Conservation (phyloP, 2,888 invertebrate species). For the Pammene fasciana region DNA sequence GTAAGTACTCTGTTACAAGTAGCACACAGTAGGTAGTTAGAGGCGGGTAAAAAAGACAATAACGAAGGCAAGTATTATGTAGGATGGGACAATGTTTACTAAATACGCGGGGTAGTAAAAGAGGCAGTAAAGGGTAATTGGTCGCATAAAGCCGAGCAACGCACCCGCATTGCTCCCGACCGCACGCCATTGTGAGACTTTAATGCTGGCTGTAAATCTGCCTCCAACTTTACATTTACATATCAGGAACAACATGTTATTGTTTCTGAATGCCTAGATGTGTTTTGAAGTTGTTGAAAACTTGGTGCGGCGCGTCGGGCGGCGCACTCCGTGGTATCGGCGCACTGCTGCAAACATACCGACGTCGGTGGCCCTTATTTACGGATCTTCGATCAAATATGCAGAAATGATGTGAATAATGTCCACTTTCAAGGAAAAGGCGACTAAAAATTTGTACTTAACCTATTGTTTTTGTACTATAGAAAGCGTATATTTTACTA, state of each 20-base stretch:
- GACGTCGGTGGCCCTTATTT: no score
- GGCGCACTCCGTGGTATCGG: no score
- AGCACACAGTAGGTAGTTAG: constrained; percentile 16
- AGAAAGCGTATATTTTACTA: no score
- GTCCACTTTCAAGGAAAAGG: not conserved
- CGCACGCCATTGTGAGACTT: constrained; percentile 59
- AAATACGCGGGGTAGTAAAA: constrained; percentile 56
- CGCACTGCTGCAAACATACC: no score
- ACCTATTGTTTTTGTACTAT: no score
- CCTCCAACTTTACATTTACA: constrained; percentile 60
- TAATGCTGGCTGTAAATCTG: constrained; percentile 61
- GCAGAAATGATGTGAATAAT: not conserved
- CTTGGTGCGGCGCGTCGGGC: constrained; percentile 43
- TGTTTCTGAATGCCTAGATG: constrained; percentile 38
- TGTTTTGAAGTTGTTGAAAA: constrained; percentile 45
- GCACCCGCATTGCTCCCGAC: constrained; percentile 67
- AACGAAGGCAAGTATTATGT: constrained; percentile 27
- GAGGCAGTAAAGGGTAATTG: constrained; percentile 62
- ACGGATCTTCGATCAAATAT: no score
- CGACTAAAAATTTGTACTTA: not conserved
- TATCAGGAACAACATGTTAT: constrained; percentile 63
- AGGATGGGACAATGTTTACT: constrained; percentile 54
- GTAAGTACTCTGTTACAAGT: not conserved
- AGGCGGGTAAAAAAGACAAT: constrained; percentile 37
- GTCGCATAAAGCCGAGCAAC: constrained; percentile 56